phyloP scores from a whole-genome alignment of 1,140 invertebrate species.

The Drosophila malerkotliana region DNA sequence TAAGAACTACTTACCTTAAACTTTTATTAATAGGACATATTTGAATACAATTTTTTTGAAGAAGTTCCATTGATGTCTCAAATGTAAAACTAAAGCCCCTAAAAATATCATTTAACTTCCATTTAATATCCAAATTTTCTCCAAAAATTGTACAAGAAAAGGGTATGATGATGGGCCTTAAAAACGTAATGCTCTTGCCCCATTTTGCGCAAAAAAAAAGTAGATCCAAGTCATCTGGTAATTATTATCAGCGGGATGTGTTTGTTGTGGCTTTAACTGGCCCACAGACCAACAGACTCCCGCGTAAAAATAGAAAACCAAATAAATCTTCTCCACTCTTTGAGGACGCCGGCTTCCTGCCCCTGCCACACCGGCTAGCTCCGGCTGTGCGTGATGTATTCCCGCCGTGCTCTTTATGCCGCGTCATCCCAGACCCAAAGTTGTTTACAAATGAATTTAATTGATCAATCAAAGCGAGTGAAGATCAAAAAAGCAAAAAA shows the following conservation, averaged over 20 bases:
- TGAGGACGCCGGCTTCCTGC: conserved; percentile 42
- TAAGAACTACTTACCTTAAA: no score
- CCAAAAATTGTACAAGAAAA: no score
- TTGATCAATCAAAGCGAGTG: conserved; percentile 82
- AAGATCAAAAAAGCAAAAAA: conserved; percentile 65
- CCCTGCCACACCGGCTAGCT: not conserved
- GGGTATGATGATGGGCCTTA: no score
- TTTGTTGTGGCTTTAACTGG: conserved; percentile 32
- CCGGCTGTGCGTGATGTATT: conserved; percentile 8
- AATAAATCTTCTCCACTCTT: conserved; percentile 42
- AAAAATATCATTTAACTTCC: no score
- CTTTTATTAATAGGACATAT: no score
- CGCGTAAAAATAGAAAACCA: conserved; percentile 47
- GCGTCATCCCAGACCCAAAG: conserved; percentile 55
- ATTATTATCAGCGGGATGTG: conserved; percentile 43
- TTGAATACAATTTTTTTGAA: no score
- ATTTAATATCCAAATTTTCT: no score
- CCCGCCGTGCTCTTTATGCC: conserved; percentile 28
- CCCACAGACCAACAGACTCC: conserved; percentile 14
- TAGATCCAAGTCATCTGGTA: conserved; percentile 32
- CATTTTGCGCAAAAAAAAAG: not conserved
- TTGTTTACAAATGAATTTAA: conserved; percentile 83
- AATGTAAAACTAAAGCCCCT: no score
- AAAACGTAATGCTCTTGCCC: no score
- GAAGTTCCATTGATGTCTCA: no score